Percentiles rank a stretch among this genome's conserved stretches.
Evolutionary conservation across 1,140 invertebrate species (phyloP).

Genomic region (Mya arenaria): DNA sequence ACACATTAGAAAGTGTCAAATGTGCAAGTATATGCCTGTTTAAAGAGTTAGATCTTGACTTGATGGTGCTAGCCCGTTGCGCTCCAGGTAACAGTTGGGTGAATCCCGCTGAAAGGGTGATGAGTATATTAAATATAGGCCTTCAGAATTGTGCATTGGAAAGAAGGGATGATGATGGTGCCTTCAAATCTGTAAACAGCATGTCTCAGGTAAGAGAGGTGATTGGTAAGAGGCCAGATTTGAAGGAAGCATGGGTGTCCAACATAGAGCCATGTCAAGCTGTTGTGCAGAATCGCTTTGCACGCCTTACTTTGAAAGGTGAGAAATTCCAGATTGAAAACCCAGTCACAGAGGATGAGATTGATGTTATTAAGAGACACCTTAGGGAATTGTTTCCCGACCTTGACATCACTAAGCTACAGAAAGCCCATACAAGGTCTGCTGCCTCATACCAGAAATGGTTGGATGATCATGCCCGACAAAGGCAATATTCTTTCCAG

Average conservation of each 20-base stretch:
- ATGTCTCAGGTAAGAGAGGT: slow-evolving; percentile 32
- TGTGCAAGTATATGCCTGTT: slow-evolving; percentile 45
- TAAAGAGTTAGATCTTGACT: slow-evolving; percentile 34
- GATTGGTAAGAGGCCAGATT: background rate
- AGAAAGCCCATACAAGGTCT: background rate
- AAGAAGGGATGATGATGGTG: slow-evolving; percentile 36
- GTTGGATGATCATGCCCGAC: background rate
- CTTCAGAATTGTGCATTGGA: slow-evolving; percentile 47
- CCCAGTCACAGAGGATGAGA: background rate
- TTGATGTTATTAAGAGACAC: slow-evolving; percentile 15
- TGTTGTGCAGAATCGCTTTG: slow-evolving; percentile 17
- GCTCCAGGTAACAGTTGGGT: slow-evolving; percentile 53
- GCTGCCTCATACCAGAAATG: background rate
- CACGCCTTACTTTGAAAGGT: slow-evolving; percentile 37
- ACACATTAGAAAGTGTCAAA: slow-evolving; percentile 36
- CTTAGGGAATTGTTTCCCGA: background rate
- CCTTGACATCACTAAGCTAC: background rate
- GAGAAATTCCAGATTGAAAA: background rate
- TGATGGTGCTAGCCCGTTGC: slow-evolving; percentile 39
- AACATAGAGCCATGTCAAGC: slow-evolving; percentile 27
- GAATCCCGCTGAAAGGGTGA: slow-evolving; percentile 58
- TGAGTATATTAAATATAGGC: slow-evolving; percentile 56
- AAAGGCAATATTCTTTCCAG: slow-evolving; percentile 38
- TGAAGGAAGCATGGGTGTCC: slow-evolving; percentile 31
- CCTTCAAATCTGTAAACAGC: slow-evolving; percentile 4